A percentile compares a stretch with the other conserved stretches of the same genome.
Evolutionary conservation across 2,797 vertebrate genomes (phyloP).

Genomic region (Periparus ater): DNA sequence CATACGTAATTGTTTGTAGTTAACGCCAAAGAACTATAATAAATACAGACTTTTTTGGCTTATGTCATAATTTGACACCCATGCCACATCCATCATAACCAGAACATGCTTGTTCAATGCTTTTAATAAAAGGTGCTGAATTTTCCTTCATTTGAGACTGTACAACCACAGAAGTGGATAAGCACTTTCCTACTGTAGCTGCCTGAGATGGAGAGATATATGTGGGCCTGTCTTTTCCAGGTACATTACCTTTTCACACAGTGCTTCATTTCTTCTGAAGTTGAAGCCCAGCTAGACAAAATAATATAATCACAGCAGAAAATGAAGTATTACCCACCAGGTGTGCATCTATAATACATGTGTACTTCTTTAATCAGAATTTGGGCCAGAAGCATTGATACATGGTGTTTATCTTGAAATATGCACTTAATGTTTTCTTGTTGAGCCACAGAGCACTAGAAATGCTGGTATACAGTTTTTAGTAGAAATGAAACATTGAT

Average conservation of each 20-base stretch:
- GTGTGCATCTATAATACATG: background rate
- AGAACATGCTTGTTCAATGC: background rate
- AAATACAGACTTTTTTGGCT: background rate
- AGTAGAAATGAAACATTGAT: background rate
- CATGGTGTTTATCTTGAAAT: background rate
- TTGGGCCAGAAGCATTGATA: background rate
- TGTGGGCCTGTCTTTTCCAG: background rate
- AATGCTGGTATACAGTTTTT: background rate
- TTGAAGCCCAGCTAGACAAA: background rate
- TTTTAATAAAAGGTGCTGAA: background rate
- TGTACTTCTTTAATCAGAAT: background rate
- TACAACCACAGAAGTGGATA: background rate
- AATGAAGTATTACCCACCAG: background rate
- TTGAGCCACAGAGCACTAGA: background rate
- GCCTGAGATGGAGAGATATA: background rate
- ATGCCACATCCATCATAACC: background rate
- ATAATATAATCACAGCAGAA: background rate
- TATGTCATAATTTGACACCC: background rate
- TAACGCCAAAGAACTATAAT: background rate
- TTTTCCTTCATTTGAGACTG: background rate
- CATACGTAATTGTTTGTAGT: background rate
- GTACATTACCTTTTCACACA: background rate
- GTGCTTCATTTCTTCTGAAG: background rate
- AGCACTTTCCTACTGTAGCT: background rate
- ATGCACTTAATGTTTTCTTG: background rate